Percentiles rank a stretch among this genome's conserved stretches.
phyloP scores from a whole-genome alignment of 2,888 invertebrate species.

The Chaitophorus viminalis region DNA sequence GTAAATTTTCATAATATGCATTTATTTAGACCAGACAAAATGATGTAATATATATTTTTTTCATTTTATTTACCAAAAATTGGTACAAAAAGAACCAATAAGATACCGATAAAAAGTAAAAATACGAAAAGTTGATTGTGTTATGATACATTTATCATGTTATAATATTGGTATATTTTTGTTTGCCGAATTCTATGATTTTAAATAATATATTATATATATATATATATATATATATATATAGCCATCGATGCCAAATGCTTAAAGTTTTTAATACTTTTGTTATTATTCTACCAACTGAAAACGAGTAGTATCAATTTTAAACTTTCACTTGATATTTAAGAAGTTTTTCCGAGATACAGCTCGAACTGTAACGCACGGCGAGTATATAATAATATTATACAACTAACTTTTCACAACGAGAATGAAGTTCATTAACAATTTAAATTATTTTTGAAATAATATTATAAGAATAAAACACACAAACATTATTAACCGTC shows the following conservation, averaged over 20 bases:
- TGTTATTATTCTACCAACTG: neutral
- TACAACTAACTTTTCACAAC: constrained; percentile 22
- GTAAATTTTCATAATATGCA: too few species aligned
- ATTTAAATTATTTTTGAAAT: constrained; percentile 32
- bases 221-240: too few species aligned
- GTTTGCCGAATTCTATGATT: neutral
- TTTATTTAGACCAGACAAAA: too few species aligned
- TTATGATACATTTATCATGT: too few species aligned
- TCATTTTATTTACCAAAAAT: too few species aligned
- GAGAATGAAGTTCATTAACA: constrained; percentile 36
- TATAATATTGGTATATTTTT: too few species aligned
- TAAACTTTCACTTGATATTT: constrained; percentile 40
- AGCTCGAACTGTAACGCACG: neutral
- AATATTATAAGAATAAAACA: neutral
- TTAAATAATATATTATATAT: constrained; percentile 27
- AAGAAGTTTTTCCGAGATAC: constrained; percentile 4
- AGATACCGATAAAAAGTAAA: too few species aligned
- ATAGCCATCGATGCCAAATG: neutral
- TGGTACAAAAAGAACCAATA: too few species aligned
- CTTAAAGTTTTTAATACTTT: constrained; percentile 14
- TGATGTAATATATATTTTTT: too few species aligned
- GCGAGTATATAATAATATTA: neutral
- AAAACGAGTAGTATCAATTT: constrained; percentile 32
- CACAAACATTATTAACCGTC: too few species aligned
- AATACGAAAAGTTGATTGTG: too few species aligned